A percentile compares a stretch with the other conserved stretches of the same genome.
Conservation (phyloP, 2,888 invertebrate species). For the Drosophila picticornis region DNA sequence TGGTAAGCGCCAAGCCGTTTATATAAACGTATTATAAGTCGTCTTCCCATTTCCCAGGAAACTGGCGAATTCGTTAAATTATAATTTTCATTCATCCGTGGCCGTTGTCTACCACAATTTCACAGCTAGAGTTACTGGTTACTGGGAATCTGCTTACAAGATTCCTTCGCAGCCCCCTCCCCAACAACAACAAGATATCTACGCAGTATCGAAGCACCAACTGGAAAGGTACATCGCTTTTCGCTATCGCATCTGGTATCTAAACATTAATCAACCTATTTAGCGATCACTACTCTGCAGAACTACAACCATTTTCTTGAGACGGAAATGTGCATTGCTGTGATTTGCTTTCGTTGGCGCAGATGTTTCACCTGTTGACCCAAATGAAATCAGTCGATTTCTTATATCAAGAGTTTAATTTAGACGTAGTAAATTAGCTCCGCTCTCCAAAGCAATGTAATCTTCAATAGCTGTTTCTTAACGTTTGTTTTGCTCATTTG, state of each 20-base stretch:
- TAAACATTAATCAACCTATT: not conserved
- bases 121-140: not conserved
- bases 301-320: not conserved
- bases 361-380: not conserved
- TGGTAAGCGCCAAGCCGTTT: conserved; percentile 39
- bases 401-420: not conserved
- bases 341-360: not conserved
- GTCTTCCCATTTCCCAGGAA: conserved; percentile 43
- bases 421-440: not conserved
- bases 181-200: not conserved
- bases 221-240: not conserved
- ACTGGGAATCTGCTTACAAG: not conserved
- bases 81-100: conserved; percentile 8
- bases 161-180: not conserved
- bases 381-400: not conserved
- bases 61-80: conserved; percentile 7
- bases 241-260: not conserved
- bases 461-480: not conserved
- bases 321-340: not conserved
- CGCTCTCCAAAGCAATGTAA: not conserved
- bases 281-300: not conserved
- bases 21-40: conserved; percentile 32
- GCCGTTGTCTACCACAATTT: not conserved
- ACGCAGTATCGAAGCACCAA: not conserved
- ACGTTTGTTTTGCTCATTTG: not conserved